phyloP scores from a whole-genome alignment of 2,888 invertebrate genomes.

The Oxystoma pomonae region DNA sequence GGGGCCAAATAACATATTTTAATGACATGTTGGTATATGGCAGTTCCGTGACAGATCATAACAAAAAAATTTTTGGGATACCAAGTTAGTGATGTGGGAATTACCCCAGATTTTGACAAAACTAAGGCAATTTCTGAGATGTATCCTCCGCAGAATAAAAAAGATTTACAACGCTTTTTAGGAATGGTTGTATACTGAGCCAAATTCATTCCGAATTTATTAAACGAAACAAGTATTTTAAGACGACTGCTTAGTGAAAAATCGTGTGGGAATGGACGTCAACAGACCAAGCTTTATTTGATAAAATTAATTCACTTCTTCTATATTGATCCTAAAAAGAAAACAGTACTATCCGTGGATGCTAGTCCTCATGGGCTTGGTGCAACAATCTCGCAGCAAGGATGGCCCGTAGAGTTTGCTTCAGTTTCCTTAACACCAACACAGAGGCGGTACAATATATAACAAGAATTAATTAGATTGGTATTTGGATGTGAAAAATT shows the following conservation, averaged over 20 bases:
- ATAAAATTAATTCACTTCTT: constrained; percentile 10
- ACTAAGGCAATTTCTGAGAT: constrained; percentile 12
- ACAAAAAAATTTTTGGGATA: constrained; percentile 13
- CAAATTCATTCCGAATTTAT: constrained; percentile 29
- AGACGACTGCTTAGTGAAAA: constrained; percentile 24
- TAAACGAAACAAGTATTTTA: constrained; percentile 21
- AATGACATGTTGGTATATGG: too few relatives aligned
- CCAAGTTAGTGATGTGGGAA: constrained; percentile 1
- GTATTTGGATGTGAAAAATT: constrained; percentile 29
- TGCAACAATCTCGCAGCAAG: constrained; percentile 20
- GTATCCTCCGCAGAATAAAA: constrained; percentile 6
- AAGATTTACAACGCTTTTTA: constrained; percentile 21
- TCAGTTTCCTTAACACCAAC: constrained; percentile 21
- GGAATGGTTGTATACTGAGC: constrained; percentile 28
- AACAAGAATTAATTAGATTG: constrained; percentile 33
- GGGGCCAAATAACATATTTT: too few relatives aligned
- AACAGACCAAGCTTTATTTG: constrained; percentile 8
- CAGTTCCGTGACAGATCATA: too few relatives aligned
- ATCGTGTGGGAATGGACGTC: constrained; percentile 15
- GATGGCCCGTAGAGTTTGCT: constrained; percentile 21
- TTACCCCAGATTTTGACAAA: constrained; percentile 13
- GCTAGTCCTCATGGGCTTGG: constrained; percentile 24
- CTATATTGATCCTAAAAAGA: constrained; percentile 16
- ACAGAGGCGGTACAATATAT: constrained; percentile 29
- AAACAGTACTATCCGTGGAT: constrained; percentile 23